Conservation (phyloP, 1,140 invertebrate species). For the Drosophila ficusphila region DNA sequence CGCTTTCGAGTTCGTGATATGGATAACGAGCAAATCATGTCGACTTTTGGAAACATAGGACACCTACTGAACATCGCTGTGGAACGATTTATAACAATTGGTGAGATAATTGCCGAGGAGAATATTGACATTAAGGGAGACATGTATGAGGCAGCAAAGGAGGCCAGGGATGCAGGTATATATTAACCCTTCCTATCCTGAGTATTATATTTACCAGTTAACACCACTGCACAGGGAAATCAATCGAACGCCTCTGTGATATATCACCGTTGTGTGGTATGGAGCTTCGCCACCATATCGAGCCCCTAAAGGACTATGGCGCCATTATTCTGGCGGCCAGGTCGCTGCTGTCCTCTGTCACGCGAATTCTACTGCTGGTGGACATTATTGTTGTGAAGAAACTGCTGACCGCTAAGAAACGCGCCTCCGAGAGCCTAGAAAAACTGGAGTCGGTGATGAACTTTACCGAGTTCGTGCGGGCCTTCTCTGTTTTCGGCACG, state of each 20-base stretch:
- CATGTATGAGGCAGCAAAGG: slow-evolving; percentile 99
- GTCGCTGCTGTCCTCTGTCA: slow-evolving; percentile 96
- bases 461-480: slow-evolving; percentile 99
- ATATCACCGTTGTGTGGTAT: slow-evolving; percentile 89
- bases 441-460: slow-evolving; percentile 97
- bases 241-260: slow-evolving; percentile 95
- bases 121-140: slow-evolving; percentile 98
- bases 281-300: slow-evolving; percentile 79
- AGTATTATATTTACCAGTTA: no score
- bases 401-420: slow-evolving; percentile 97
- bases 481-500: slow-evolving; percentile 98
- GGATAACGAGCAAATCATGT: slow-evolving; percentile 85
- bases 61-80: slow-evolving; percentile 98
- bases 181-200: no score
- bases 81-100: slow-evolving; percentile 98
- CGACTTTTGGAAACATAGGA: slow-evolving; percentile 95
- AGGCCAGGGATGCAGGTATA: slow-evolving; percentile 96
- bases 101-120: slow-evolving; percentile 98
- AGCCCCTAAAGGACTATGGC: slow-evolving; percentile 88
- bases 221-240: slow-evolving; percentile 62
- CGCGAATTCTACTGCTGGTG: slow-evolving; percentile 97
- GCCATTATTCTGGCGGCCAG: slow-evolving; percentile 95
- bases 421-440: slow-evolving; percentile 94
- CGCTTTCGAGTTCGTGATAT: slow-evolving; percentile 75
- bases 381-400: slow-evolving; percentile 99